These are phyloP conservation scores for Gonioctena quinquepunctata DNA, from an alignment of 1,140 invertebrate species.

Conservation along the genomic window DNA sequence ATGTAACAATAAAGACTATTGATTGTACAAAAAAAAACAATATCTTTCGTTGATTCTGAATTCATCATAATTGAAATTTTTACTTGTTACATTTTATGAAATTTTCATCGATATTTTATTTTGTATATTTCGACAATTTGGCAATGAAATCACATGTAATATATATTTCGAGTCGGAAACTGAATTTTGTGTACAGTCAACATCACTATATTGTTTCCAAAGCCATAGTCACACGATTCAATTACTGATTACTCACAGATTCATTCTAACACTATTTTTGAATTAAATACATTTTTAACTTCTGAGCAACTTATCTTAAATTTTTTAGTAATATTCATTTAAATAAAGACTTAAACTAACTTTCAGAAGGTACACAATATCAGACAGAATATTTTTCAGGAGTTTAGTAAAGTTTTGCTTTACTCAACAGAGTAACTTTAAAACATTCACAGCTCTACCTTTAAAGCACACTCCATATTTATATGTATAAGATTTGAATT, in stretches of 20 bases:
- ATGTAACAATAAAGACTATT: background rate
- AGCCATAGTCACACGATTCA: no score
- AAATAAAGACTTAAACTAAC: constrained; percentile 50
- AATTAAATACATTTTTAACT: constrained; percentile 17
- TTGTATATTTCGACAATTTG: no score
- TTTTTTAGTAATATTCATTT: constrained; percentile 34
- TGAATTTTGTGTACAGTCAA: no score
- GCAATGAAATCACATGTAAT: no score
- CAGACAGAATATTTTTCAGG: constrained; percentile 41
- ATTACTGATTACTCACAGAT: no score
- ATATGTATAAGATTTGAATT: constrained; percentile 37
- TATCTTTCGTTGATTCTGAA: no score
- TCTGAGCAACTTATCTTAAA: constrained; percentile 21
- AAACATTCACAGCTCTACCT: constrained; percentile 26
- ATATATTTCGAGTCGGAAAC: no score
- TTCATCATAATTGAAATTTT: no score
- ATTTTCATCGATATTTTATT: no score
- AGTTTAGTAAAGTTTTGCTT: background rate
- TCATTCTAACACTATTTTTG: no score
- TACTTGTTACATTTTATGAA: no score
- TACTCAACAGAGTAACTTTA: constrained; percentile 1
- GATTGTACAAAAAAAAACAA: background rate
- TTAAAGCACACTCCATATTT: constrained; percentile 47
- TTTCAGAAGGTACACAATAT: constrained; percentile 51
- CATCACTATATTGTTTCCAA: no score